Evolutionary conservation across 2,797 vertebrate species (phyloP), one percentile per base, ranked within the genome.

Genomic region (Megalops cyprinoides): DNA sequence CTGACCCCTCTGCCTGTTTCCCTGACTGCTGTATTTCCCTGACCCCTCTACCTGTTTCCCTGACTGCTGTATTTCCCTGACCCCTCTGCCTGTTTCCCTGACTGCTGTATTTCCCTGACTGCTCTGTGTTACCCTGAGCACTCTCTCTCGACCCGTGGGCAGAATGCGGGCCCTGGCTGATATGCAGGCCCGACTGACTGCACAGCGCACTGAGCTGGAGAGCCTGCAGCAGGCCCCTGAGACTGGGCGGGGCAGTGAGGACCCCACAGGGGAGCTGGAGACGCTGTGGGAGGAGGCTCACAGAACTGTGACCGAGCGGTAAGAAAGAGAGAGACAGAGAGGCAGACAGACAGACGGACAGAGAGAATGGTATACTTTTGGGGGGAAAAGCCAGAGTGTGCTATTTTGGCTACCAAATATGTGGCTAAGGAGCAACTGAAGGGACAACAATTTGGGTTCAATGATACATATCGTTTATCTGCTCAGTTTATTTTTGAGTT

Each of bases 121-220:
- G n/a, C n/a, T n/a, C n/a, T n/a, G n/a, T 42, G 20, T 25, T 34
- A 10, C 20, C 28, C 20, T 58, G 20, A 46, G 31, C 34, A 34
- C 48, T 51, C 60, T 23, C 69, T 73, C 7, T 10, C 58, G 28
- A 71, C 39, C 81, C 39, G 76, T 34, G 48, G 62, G 10, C 71
- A 99, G 97, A 90, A 88, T 92, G 78, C 96, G 93, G 69, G 93
- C 85, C 49, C 88, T 98, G 86, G 88, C 73, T 1, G 94, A 92
- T 86, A 87, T 96, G 84, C 92, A 97, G 74, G 93, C 93, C 82
- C 90, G 91, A 58, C 90, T 98, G 37, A 86, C 92, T 77, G 87
- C 84, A 69, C 90, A 88, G 82, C 87, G 87, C 58, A 71, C 90
- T 78, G 97, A 97, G 84, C 92, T 96, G 83, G 92, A 87, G 73